These are phyloP conservation scores for Enteromius mattozi DNA, from an alignment of 2,797 vertebrate species.

Conservation along the genomic window DNA sequence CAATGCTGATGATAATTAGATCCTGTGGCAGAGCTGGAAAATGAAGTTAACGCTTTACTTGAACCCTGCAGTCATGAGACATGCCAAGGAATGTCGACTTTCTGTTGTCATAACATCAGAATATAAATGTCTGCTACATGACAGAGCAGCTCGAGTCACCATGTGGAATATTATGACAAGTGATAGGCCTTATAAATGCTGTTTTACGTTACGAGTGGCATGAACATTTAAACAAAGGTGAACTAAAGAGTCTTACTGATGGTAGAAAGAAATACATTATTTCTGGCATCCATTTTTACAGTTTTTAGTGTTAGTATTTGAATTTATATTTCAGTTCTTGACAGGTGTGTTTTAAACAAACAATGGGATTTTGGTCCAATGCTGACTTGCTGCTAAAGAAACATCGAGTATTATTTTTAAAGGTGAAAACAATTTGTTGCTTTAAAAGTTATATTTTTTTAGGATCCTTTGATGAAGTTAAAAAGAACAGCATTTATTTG, in stretches of 20 bases:
- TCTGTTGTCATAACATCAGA: slow-evolving; percentile 15
- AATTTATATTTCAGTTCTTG: background rate
- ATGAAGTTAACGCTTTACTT: slow-evolving; percentile 40
- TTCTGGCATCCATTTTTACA: background rate
- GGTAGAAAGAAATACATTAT: background rate
- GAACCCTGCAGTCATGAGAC: slow-evolving; percentile 17
- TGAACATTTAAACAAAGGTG: background rate
- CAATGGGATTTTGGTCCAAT: background rate
- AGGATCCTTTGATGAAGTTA: background rate
- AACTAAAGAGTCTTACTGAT: background rate
- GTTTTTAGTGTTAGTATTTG: background rate
- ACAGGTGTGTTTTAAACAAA: background rate
- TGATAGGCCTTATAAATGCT: slow-evolving; percentile 4
- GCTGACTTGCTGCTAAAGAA: background rate
- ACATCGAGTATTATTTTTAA: background rate
- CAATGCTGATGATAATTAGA: slow-evolving; percentile 49
- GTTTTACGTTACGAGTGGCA: background rate
- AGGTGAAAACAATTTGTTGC: background rate
- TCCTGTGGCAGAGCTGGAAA: slow-evolving; percentile 25
- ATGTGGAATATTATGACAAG: slow-evolving; percentile 9
- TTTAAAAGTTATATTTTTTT: background rate
- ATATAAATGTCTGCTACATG: slow-evolving; percentile 42
- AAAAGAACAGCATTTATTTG: background rate
- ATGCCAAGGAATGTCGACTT: slow-evolving; percentile 29
- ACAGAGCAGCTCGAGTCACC: background rate